A percentile compares a stretch with the other conserved stretches of the same genome.
Evolutionary conservation across 2,797 vertebrate species (phyloP).

Genomic region (Anabas testudineus): DNA sequence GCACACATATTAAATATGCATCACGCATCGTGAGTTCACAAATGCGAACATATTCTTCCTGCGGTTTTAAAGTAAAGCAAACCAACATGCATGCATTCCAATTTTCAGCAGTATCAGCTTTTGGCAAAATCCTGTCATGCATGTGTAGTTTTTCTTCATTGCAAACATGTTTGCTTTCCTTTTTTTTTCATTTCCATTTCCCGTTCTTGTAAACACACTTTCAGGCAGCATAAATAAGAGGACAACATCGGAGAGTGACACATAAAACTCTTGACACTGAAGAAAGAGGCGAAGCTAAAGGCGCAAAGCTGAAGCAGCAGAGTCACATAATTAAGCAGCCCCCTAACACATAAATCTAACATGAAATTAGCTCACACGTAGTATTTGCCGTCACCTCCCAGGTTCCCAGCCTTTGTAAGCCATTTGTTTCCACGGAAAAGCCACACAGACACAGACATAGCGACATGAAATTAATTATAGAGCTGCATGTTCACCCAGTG

Average conservation of each 20-base stretch:
- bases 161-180: conserved; percentile 19
- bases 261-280: conserved; percentile 7
- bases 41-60: conserved; percentile 60
- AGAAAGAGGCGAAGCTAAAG: conserved; percentile 10
- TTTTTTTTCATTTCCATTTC: not conserved
- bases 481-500: conserved; percentile 71
- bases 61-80: conserved; percentile 66
- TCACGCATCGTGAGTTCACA: conserved; percentile 48
- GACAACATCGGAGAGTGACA: conserved; percentile 27
- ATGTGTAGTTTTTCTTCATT: conserved; percentile 30
- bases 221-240: conserved; percentile 1
- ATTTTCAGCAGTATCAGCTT: conserved; percentile 43
- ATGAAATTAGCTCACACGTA: conserved; percentile 47
- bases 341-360: conserved; percentile 33
- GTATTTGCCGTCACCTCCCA: conserved; percentile 52
- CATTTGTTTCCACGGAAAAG: conserved; percentile 70
- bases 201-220: conserved; percentile 6
- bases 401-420: conserved; percentile 58
- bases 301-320: conserved; percentile 5
- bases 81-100: conserved; percentile 42
- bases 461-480: conserved; percentile 77
- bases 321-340: conserved; percentile 44
- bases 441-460: conserved; percentile 60
- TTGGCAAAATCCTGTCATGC: conserved; percentile 31
- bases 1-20: conserved; percentile 73